Evolutionary conservation across 2,888 invertebrate species (phyloP).

Genomic region (Morinoia aosen): DNA sequence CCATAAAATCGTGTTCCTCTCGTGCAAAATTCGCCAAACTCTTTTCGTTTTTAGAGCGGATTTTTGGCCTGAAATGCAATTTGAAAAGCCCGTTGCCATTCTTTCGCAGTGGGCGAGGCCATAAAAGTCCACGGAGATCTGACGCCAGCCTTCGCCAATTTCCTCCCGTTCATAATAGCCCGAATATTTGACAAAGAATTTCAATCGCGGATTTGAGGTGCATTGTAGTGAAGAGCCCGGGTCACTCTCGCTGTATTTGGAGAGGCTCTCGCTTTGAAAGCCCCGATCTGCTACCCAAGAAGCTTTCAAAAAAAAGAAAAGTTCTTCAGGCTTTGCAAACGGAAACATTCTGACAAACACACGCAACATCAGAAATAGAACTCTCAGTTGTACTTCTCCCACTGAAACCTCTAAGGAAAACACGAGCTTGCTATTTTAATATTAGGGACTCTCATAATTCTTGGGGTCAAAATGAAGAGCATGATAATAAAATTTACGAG

Average conservation of each 20-base stretch:
- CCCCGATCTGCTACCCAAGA: neutral
- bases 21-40: slow-evolving; percentile 39
- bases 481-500: too few relatives aligned
- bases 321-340: neutral
- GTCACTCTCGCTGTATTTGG: neutral
- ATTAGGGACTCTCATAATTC: too few relatives aligned
- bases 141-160: slow-evolving; percentile 29
- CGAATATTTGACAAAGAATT: slow-evolving; percentile 42
- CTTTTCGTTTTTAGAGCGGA: slow-evolving; percentile 38
- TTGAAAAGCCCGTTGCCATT: slow-evolving; percentile 42
- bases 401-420: too few relatives aligned
- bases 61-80: slow-evolving; percentile 22
- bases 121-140: slow-evolving; percentile 51
- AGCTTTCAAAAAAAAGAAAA: neutral
- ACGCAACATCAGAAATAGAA: neutral
- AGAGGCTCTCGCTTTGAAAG: neutral
- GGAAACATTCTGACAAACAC: neutral
- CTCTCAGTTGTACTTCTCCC: too few relatives aligned
- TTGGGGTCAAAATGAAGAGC: too few relatives aligned
- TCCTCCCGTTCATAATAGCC: slow-evolving; percentile 24
- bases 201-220: slow-evolving; percentile 41
- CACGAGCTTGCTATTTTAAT: too few relatives aligned
- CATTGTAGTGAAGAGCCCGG: slow-evolving; percentile 15
- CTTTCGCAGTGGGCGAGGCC: slow-evolving; percentile 15
- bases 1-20: slow-evolving; percentile 5